Percentiles rank a stretch among this genome's conserved stretches.
phyloP scores from a whole-genome alignment of 2,113 vertebrate species.

The Uria lomvia region DNA sequence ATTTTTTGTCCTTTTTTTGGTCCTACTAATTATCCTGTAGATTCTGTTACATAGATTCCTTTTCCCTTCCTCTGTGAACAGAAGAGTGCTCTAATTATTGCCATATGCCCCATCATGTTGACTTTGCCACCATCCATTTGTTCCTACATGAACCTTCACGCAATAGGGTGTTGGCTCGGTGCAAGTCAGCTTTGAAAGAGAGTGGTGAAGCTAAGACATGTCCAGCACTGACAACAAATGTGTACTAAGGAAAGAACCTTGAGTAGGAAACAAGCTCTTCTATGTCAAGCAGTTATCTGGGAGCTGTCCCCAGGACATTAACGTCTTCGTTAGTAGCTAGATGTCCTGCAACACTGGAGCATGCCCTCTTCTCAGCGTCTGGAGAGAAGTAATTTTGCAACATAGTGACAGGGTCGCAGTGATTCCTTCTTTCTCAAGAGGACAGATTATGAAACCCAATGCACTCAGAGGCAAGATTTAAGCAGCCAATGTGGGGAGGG shows the following conservation, averaged over 20 bases:
- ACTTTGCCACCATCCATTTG: background rate
- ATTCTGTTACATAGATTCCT: background rate
- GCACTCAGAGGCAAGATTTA: background rate
- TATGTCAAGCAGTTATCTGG: background rate
- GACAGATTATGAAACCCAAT: background rate
- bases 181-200: background rate
- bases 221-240: background rate
- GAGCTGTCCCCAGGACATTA: background rate
- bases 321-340: background rate
- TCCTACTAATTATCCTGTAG: background rate
- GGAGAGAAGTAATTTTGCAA: background rate
- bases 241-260: background rate
- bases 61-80: background rate
- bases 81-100: background rate
- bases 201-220: background rate
- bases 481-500: background rate
- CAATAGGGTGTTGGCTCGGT: background rate
- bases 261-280: background rate
- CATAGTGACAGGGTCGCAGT: background rate
- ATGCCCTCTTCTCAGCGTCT: background rate
- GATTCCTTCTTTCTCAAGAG: background rate
- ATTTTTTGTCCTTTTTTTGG: background rate
- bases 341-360: background rate
- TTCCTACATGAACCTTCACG: background rate
- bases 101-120: background rate